Percentiles rank a stretch among this genome's conserved stretches.
Evolutionary conservation across 2,888 invertebrate species (phyloP).

Genomic region (Nymphalis urticae): DNA sequence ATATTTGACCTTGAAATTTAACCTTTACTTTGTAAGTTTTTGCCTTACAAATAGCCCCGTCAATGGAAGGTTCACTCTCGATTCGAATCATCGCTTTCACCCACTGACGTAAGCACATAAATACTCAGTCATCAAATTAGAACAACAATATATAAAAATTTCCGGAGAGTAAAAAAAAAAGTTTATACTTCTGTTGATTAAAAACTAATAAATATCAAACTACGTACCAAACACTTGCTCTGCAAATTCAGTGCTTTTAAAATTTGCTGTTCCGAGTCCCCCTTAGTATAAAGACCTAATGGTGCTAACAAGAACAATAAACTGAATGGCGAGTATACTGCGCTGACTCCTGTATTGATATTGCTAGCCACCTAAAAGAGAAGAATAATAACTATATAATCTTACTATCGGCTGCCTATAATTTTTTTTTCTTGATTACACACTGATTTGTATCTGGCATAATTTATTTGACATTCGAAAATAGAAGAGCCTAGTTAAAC

Average conservation of each 20-base stretch:
- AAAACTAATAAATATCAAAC: slow-evolving; percentile 19
- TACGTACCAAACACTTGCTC: slow-evolving; percentile 24
- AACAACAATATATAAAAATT: not conserved
- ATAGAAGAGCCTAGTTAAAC: too few species aligned
- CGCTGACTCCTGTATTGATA: slow-evolving; percentile 35
- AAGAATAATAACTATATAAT: not conserved
- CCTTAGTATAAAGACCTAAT: slow-evolving; percentile 38
- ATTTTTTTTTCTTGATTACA: too few species aligned
- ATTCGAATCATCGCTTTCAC: too few species aligned
- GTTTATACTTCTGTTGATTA: not conserved
- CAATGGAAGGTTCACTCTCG: too few species aligned
- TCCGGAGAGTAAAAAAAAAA: not conserved
- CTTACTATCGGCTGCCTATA: not conserved
- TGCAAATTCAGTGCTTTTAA: slow-evolving; percentile 35
- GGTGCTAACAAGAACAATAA: slow-evolving; percentile 40
- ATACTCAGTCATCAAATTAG: too few species aligned
- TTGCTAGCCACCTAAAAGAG: slow-evolving; percentile 29
- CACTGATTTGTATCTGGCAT: too few species aligned
- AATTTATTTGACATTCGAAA: too few species aligned
- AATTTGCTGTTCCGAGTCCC: slow-evolving; percentile 35
- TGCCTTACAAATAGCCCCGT: too few species aligned
- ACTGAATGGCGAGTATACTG: slow-evolving; percentile 43
- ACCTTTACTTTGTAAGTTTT: too few species aligned
- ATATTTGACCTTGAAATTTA: too few species aligned
- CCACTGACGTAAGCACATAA: too few species aligned